phyloP scores from a whole-genome alignment of 1,140 invertebrate species.

The Drosophila obscura region DNA sequence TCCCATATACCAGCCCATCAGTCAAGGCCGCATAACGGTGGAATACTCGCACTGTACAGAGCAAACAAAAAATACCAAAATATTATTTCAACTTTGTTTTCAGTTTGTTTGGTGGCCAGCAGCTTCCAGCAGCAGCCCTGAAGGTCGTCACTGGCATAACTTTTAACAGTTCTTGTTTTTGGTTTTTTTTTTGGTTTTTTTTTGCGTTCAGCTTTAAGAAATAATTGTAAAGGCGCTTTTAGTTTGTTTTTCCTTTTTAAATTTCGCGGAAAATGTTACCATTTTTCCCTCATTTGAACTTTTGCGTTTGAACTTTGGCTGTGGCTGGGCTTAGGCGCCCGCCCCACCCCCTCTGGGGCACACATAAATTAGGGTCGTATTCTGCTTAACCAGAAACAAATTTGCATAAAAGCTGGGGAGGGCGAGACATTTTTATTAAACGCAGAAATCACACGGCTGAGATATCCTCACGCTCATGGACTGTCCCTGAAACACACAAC shows the following conservation, averaged over 20 bases:
- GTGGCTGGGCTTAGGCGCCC: neutral
- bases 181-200: neutral
- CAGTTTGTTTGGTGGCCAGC: constrained; percentile 32
- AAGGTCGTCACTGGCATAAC: constrained; percentile 45
- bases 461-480: constrained; percentile 20
- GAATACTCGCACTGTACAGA: constrained; percentile 6
- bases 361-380: constrained; percentile 48
- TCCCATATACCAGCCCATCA: neutral
- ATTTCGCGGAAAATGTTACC: constrained; percentile 37
- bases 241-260: constrained; percentile 29
- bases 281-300: constrained; percentile 39
- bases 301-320: constrained; percentile 17
- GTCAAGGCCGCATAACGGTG: constrained; percentile 55
- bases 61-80: constrained; percentile 25
- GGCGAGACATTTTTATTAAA: constrained; percentile 52
- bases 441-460: constrained; percentile 56
- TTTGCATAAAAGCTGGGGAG: constrained; percentile 59
- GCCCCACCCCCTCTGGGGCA: constrained; percentile 10
- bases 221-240: constrained; percentile 25
- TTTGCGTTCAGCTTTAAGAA: constrained; percentile 21
- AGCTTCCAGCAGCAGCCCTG: neutral
- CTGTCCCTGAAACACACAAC: neutral
- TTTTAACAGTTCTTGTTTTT: constrained; percentile 17
- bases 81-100: constrained; percentile 54
- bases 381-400: constrained; percentile 53